These are phyloP conservation scores for Coptodon rendalli DNA, from an alignment of 2,113 vertebrate genomes.

Conservation along the genomic window DNA sequence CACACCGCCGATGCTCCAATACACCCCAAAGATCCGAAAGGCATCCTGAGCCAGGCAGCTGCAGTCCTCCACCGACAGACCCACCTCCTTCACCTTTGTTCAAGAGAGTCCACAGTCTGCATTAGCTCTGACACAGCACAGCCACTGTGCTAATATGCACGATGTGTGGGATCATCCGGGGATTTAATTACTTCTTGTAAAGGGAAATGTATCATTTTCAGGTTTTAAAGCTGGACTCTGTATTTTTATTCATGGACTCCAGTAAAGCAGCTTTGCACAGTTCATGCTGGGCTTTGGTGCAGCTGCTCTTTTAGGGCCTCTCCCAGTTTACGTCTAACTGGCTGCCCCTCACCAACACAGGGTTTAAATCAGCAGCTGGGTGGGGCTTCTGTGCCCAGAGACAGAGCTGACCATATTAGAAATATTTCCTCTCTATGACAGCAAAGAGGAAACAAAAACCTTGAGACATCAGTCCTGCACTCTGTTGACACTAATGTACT, in stretches of 20 bases:
- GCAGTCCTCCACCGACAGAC: slow-evolving; percentile 71
- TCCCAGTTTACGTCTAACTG: neutral
- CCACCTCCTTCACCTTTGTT: slow-evolving; percentile 78
- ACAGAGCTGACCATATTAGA: neutral
- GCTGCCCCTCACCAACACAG: neutral
- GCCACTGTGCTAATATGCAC: neutral
- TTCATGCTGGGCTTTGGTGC: neutral
- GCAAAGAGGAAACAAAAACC: neutral
- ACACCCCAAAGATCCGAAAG: slow-evolving; percentile 68
- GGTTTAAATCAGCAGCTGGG: neutral
- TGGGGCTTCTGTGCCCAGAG: neutral
- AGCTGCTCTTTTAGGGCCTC: neutral
- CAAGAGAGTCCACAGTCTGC: neutral
- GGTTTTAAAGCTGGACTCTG: neutral
- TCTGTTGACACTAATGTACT: neutral
- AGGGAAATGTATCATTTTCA: neutral
- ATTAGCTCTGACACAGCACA: neutral
- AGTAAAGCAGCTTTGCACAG: neutral
- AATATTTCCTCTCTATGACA: neutral
- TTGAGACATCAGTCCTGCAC: neutral
- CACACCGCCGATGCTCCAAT: slow-evolving; percentile 61
- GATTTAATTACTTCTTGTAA: neutral
- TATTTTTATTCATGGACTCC: neutral
- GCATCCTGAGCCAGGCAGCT: slow-evolving; percentile 76
- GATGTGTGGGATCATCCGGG: neutral